Evolutionary conservation across 2,797 vertebrate species (phyloP), one percentile per base, ranked within the genome.

Genomic region (Pseudochirops corinnae): DNA sequence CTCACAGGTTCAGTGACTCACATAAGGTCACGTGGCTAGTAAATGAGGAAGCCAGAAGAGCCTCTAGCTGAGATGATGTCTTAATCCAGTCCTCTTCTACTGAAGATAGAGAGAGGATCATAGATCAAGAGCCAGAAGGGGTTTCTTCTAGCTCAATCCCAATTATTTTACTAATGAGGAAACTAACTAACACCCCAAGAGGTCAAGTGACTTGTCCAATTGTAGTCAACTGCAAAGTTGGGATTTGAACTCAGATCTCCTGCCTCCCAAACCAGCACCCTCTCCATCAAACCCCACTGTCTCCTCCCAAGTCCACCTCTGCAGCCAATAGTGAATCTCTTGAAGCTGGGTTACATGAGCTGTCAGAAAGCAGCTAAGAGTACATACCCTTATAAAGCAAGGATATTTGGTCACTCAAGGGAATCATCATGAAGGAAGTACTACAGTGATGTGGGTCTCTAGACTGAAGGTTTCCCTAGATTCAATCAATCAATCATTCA

Each of bases 381-480:
- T 0, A 91, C 7, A 92, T 53, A 60, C 92, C 91, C 55, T 74
- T 6, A 31, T 92, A 90, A 96, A 96, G 55, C 31, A 92, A 94
- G 46, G 39, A 31, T 7, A 60, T 93, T 74, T 87, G 91, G 14
- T 58, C 91, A 90, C 67, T 56, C 62, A 74, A 94, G 58, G 94
- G 96, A 92, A 55, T 96, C 92, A 55, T 50, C 57, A 91, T 39
- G 55, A 74, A 58, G 58, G 82, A 93, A 96, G 57, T 1, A 31
- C 2, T 58, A 60, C 16, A 93, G 67, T 31, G 92, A 91, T 94
- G 50, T 53, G 93, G 95, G 57, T 52, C 93, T 96, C 91, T 74
- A 96, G 93, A 74, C 92, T 92, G 97, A 95, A 50, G 11, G 56
- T 74, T 74, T 96, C 95, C 94, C 74, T 95, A 31, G 67, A 92